Conservation (phyloP, 2,113 vertebrate genomes). For the Tonatia bakeri region DNA sequence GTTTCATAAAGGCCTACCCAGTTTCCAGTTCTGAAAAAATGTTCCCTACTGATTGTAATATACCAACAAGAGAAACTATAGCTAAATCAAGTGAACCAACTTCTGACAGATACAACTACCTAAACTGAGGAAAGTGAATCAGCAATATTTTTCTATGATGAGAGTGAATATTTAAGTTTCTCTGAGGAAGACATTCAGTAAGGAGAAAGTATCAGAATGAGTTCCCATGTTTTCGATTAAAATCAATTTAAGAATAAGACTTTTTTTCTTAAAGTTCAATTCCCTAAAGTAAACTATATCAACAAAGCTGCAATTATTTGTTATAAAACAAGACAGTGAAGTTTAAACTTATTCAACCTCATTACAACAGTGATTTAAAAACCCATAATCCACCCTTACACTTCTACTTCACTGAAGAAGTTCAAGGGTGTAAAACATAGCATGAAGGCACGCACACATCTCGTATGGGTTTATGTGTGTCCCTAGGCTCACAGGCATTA, state of each 20-base stretch:
- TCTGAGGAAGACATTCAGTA: background rate
- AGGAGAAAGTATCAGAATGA: constrained; percentile 20
- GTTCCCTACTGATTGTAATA: background rate
- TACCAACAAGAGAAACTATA: background rate
- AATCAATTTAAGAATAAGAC: background rate
- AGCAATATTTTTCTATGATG: background rate
- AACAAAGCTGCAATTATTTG: background rate
- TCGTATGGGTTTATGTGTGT: background rate
- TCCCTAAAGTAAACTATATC: constrained; percentile 1
- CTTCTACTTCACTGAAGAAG: background rate
- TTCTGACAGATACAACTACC: background rate
- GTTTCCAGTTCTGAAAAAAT: background rate
- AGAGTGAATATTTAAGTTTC: background rate
- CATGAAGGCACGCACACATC: background rate
- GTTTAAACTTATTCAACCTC: constrained; percentile 16
- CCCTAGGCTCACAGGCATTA: background rate
- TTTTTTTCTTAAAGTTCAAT: constrained; percentile 3
- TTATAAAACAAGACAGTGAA: background rate
- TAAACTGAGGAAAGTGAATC: background rate
- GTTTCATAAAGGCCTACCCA: background rate
- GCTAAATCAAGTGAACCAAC: background rate
- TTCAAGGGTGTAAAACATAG: background rate
- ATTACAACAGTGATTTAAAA: background rate
- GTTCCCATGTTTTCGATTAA: background rate
- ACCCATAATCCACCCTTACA: background rate